Evolutionary conservation across 2,888 invertebrate genomes (phyloP), one percentile per base, ranked within the genome.

Genomic region (Troides helena): DNA sequence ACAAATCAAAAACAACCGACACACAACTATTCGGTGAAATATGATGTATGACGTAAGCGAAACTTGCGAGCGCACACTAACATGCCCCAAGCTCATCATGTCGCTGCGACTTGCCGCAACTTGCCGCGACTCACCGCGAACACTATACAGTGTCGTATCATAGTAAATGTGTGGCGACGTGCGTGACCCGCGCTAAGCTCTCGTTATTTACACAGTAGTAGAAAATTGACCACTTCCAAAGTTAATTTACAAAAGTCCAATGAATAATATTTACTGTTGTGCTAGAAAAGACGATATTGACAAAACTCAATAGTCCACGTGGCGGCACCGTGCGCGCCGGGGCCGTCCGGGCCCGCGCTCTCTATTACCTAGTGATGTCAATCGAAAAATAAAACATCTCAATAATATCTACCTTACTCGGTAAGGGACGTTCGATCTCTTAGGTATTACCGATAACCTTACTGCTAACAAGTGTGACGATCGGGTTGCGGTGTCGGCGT

Each of bases 341-440:
- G 58, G 65, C 67, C 61, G 62, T 25, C 67, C 62, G 67, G 62
- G 59, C 64, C 53, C 61, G 61, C 66, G 71, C 64, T 18, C 18
- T 70, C 43, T 62, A 58, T 57, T 66, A 50, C 80, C 83, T 86
- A 84, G 88, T 88, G 87, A 87, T 89, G 88, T 84, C 85, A 83
- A 84, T 88, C 85, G 86, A 88, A 87, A 88, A 88, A 87, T 86
- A 88, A 91, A 85, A 87, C 83, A 86, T 83, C 85, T 87, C 85
- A 87, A 86, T 89, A 89, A 86, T 86, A 85, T 87, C 91, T 92
- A 92, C 92, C 91, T 92, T 92, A 92, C 92, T 90, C 89, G 89
- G 92, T 92, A 92, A 92, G 92, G 92, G 92, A 92, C 92, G 92
- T 92, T 91, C 90, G 87, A 90, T 90, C 87, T 89, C 91, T 91